Evolutionary conservation across 2,113 vertebrate species (phyloP).

Genomic region (Peromyscus leucopus): DNA sequence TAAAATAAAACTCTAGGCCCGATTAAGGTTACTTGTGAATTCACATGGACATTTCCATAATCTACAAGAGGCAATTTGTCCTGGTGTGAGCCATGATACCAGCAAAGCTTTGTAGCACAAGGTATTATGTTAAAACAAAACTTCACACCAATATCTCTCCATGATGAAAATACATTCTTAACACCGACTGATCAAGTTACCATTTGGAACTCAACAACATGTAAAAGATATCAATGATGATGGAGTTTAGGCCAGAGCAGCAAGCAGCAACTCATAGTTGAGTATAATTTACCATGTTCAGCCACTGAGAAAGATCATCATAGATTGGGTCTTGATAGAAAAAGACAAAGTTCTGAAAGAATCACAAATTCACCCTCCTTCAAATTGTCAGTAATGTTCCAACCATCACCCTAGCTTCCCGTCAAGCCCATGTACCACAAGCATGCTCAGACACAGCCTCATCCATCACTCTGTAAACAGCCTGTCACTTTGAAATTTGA

Average conservation of each 20-base stretch:
- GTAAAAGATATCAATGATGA: too few relatives aligned
- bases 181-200: background rate
- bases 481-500: conserved; percentile 64
- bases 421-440: too few relatives aligned
- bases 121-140: background rate
- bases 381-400: background rate
- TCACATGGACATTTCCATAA: too few relatives aligned
- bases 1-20: background rate
- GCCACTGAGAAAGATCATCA: background rate
- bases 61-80: background rate
- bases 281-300: background rate
- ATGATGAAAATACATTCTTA: too few relatives aligned
- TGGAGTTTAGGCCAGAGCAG: background rate
- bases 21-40: background rate
- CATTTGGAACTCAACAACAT: background rate
- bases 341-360: background rate
- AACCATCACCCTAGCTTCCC: background rate
- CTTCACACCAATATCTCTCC: background rate
- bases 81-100: too few relatives aligned
- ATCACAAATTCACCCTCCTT: background rate
- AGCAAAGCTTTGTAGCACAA: background rate
- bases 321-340: background rate
- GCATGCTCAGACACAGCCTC: background rate
- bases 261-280: background rate
- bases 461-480: conserved; percentile 47